These are phyloP conservation scores for Diplodus puntazzo DNA, from an alignment of 2,797 vertebrate genomes.

Conservation along the genomic window DNA sequence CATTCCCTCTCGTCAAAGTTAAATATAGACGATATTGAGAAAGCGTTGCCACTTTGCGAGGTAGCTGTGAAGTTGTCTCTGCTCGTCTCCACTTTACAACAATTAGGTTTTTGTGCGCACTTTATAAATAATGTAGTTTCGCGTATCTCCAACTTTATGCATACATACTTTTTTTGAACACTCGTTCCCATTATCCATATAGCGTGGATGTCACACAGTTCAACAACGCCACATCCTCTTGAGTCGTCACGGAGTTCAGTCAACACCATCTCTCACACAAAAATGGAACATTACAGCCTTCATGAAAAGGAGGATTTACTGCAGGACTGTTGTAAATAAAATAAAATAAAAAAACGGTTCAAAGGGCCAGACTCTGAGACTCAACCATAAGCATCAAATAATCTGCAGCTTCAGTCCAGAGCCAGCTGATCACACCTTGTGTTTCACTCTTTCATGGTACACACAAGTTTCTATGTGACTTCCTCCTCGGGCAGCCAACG, in stretches of 20 bases:
- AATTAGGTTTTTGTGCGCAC: slow-evolving; percentile 11
- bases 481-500: slow-evolving; percentile 26
- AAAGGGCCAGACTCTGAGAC: neutral
- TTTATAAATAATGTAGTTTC: slow-evolving; percentile 9
- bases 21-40: slow-evolving; percentile 69
- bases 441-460: slow-evolving; percentile 19
- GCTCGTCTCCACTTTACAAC: slow-evolving; percentile 18
- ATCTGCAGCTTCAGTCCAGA: slow-evolving; percentile 12
- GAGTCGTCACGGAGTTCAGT: neutral
- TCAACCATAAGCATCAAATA: neutral
- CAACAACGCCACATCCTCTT: neutral
- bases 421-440: neutral
- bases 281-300: too few relatives aligned
- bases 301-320: too few relatives aligned
- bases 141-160: too few relatives aligned
- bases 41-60: slow-evolving; percentile 51
- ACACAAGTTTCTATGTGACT: slow-evolving; percentile 46
- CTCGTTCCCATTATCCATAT: too few relatives aligned
- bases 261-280: too few relatives aligned
- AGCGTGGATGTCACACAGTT: too few relatives aligned
- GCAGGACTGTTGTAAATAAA: neutral
- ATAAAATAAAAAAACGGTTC: neutral
- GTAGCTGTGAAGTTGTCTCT: slow-evolving; percentile 45
- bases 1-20: slow-evolving; percentile 73
- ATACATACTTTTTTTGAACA: too few relatives aligned